Evolutionary conservation across 2,888 invertebrate species (phyloP), one percentile per base, ranked within the genome.

Genomic region (Eurytoma californica): DNA sequence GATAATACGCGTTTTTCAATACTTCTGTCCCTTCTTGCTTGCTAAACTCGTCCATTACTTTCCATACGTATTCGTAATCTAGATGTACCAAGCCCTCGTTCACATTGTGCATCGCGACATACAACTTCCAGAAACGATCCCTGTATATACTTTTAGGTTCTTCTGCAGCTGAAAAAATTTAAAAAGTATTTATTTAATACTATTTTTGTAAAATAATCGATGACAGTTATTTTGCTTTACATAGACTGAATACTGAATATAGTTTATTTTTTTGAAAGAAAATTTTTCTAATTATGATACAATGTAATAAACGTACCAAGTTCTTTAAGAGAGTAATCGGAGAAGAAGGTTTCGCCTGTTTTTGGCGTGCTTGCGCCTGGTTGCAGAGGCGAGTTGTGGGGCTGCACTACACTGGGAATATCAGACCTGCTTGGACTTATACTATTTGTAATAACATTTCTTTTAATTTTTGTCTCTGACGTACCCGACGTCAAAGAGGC

Each of bases 1-100:
- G 68, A 78, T 86, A 88, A 70, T 84, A 87, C 4, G 84, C 83
- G 12, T 72, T 79, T 47, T 81, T 76, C 55, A 83, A 84, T 0
- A 84, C 14, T 69, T 80, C 68, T 2, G 83, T 65, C 55, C 77
- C 28, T 9, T 72, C 57, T 30, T 80, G 74, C 77, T 79, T 53
- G 60, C 57, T 18, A 65, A 81, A 80, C n/a, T 60, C 73, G 49
- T 84, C 79, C 60, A 88, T 72, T 18, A 84, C 82, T 13, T 82
- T 69, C 77, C 85, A 83, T 14, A 86, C 84, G 51, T 83, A 79
- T 3, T 82, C 78, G 69, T 88, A 88, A 81, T 88, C 85, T 3
- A 81, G 16, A 67, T 85, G 80, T 12, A 70, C 60, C 12, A 88
- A 82, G 51, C 84, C 86, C 28, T 83, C 67, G 57, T 83, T 74